Evolutionary conservation across 2,113 vertebrate species (phyloP).

Genomic region (Charadrius vociferus): DNA sequence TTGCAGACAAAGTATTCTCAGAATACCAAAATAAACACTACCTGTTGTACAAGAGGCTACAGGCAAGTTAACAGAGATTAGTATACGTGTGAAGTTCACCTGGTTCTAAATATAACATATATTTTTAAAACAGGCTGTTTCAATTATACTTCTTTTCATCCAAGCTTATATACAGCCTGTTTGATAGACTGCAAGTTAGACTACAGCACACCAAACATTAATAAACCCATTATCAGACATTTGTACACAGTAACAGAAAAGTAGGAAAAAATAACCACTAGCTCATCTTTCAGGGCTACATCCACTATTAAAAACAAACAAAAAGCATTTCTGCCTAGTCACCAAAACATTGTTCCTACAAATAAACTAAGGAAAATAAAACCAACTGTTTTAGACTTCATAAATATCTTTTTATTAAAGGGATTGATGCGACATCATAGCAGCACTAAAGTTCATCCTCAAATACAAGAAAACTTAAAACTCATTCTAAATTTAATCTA

Average conservation of each 20-base stretch:
- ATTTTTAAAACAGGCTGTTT: not conserved
- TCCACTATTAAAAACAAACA: not conserved
- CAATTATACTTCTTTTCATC: not conserved
- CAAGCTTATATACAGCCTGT: not conserved
- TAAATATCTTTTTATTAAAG: not conserved
- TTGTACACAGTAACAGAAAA: not conserved
- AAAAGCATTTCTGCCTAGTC: not conserved
- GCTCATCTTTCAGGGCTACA: not conserved
- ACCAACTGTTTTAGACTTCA: not conserved
- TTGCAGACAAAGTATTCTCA: not conserved
- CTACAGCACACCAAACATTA: not conserved
- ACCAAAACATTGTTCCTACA: not conserved
- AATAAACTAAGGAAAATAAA: not conserved
- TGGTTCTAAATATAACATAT: not conserved
- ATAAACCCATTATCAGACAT: not conserved
- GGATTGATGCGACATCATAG: not conserved
- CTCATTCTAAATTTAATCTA: not conserved
- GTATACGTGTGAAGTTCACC: not conserved
- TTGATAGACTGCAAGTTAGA: not conserved
- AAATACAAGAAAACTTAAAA: not conserved
- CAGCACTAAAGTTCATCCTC: not conserved
- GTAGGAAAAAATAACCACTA: not conserved
- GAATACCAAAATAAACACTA: not conserved
- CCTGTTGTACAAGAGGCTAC: not conserved
- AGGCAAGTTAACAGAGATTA: not conserved